phyloP scores from a whole-genome alignment of 2,113 vertebrate genomes.

The Calyptommatus sinebrachiatus region DNA sequence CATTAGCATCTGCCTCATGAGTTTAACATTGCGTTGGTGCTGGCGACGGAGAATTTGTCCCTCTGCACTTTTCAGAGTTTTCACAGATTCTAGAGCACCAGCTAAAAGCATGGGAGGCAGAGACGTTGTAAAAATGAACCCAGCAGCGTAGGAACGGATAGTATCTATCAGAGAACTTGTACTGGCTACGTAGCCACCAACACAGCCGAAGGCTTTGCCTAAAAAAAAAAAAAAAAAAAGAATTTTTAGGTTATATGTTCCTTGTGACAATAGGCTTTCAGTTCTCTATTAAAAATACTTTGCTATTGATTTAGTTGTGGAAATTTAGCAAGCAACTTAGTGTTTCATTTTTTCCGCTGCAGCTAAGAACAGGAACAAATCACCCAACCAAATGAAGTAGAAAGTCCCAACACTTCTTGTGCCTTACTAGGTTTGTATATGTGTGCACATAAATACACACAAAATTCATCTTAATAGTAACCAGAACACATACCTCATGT shows the following conservation, averaged over 20 bases:
- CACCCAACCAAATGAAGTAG: not conserved
- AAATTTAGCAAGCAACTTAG: not conserved
- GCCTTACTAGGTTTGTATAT: not conserved
- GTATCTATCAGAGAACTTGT: conserved; percentile 86
- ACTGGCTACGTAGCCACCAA: conserved; percentile 94
- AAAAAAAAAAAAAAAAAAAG: not conserved
- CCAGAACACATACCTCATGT: not conserved
- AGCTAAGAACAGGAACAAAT: not conserved
- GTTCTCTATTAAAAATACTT: not conserved
- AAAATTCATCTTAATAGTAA: too few relatives aligned
- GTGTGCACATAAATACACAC: not conserved
- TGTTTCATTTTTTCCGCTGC: not conserved
- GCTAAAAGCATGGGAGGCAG: conserved; percentile 93
- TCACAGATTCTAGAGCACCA: conserved; percentile 86
- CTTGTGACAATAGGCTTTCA: not conserved
- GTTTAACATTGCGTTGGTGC: conserved; percentile 94
- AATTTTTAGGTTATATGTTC: not conserved
- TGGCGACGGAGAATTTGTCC: conserved; percentile 83
- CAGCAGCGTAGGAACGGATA: conserved; percentile 89
- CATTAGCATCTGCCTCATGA: conserved; percentile 95
- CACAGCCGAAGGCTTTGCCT: conserved; percentile 98
- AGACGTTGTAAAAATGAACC: conserved; percentile 97
- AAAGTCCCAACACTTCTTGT: not conserved
- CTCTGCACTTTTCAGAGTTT: conserved; percentile 84
- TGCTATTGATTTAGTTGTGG: not conserved